Evolutionary conservation across 2,113 vertebrate species (phyloP), one percentile per base, ranked within the genome.

Genomic region (Brachypodius melanocephalos): DNA sequence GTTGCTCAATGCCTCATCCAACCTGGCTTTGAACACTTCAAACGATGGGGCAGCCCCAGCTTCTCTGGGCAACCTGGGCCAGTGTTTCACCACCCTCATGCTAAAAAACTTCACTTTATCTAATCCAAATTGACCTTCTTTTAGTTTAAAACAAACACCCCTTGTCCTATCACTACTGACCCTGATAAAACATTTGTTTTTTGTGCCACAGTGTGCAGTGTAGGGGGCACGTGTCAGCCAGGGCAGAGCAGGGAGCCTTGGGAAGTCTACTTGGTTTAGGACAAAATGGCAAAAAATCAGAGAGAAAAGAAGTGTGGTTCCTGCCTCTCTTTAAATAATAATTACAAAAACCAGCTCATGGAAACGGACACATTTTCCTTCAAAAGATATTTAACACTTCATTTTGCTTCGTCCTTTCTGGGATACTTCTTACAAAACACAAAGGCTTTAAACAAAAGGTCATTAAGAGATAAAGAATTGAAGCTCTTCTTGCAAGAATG

Each of bases 361-460:
- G 31, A 80, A 93, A 79, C 1, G 2, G 72, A 73, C 63, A 55
- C 63, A 21, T 86, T 87, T 85, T 55, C 31, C 73, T 75, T 93
- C 73, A 84, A 63, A 93, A 83, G 51, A 65, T 65, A 84, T 72
- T 84, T 81, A 93, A 93, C 86, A 89, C 65, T 95, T 90, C 43
- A 74, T 77, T 95, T 93, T 74, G 79, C 61, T 86, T 83, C 25
- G 6, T 90, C 31, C 8, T 29, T 77, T 62, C 72, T 78, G 57
- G 83, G 90, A 78, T 45, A 38, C 42, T 89, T 95, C 83, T 88
- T 61, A 61, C 45, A 78, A 74, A 92, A 81, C 36, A 92, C 76
- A 85, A 95, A 95, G 52, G 57, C 90, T 97, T 95, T 90, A 95
- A 95, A 89, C 86, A 95, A 95, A 96, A 97, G 95, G 96, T 95